Evolutionary conservation across 2,113 vertebrate species (phyloP).

Genomic region (Charadrius vociferus): DNA sequence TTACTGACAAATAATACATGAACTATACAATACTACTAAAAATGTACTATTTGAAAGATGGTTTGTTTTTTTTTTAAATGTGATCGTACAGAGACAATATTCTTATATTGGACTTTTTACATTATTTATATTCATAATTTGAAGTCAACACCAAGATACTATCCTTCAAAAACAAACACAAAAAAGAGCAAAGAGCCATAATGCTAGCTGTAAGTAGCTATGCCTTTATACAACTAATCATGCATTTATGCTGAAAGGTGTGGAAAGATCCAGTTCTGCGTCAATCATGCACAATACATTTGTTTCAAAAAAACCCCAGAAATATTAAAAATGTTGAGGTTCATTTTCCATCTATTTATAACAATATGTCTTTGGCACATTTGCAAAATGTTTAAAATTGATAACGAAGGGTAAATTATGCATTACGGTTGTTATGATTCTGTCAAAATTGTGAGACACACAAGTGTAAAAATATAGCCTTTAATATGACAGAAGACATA

Average conservation of each 20-base stretch:
- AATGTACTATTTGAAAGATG: neutral
- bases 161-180: neutral
- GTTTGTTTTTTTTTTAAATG: too few species aligned
- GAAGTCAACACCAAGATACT: neutral
- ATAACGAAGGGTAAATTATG: neutral
- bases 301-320: neutral
- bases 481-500: neutral
- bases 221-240: neutral
- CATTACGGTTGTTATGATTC: neutral
- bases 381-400: neutral
- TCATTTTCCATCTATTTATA: neutral
- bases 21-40: neutral
- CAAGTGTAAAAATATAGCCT: neutral
- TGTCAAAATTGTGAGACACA: neutral
- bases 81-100: neutral
- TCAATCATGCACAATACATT: neutral
- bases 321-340: neutral
- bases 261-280: neutral
- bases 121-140: neutral
- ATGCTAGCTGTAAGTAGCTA: neutral
- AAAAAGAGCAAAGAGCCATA: neutral
- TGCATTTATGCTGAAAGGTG: neutral
- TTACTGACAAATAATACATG: neutral
- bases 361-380: neutral
- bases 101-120: neutral